Percentiles rank a stretch among this genome's conserved stretches.
Evolutionary conservation across 2,888 invertebrate genomes (phyloP).

Genomic region (Rhogogaster chlorosoma): DNA sequence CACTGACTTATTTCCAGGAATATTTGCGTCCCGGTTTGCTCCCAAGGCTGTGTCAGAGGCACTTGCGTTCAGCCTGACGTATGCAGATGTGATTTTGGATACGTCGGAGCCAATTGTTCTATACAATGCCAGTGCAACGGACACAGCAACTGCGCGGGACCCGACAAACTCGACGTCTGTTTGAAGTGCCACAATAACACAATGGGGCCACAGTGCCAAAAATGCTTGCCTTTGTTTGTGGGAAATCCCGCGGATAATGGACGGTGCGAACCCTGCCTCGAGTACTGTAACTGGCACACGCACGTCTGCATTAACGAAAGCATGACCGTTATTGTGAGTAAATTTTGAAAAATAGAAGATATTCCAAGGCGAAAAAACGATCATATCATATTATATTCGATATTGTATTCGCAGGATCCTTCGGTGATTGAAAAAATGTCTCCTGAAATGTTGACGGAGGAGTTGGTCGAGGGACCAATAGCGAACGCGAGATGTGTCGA

Average conservation of each 20-base stretch:
- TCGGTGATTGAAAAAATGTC: slow-evolving; percentile 74
- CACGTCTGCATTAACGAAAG: slow-evolving; percentile 86
- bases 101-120: slow-evolving; percentile 95
- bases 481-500: slow-evolving; percentile 90
- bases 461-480: slow-evolving; percentile 84
- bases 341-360: background rate
- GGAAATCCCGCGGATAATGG: slow-evolving; percentile 93
- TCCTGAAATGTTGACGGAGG: slow-evolving; percentile 81
- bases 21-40: slow-evolving; percentile 88
- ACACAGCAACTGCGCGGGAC: slow-evolving; percentile 94
- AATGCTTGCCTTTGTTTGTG: slow-evolving; percentile 94
- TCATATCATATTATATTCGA: slow-evolving; percentile 1
- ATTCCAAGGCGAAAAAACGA: background rate
- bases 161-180: slow-evolving; percentile 90
- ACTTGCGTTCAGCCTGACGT: slow-evolving; percentile 90
- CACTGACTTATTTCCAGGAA: slow-evolving; percentile 65
- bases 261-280: slow-evolving; percentile 91
- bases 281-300: slow-evolving; percentile 95
- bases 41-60: slow-evolving; percentile 92
- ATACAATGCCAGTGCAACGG: slow-evolving; percentile 97
- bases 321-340: slow-evolving; percentile 74
- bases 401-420: slow-evolving; percentile 65
- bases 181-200: slow-evolving; percentile 94
- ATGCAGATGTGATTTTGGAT: slow-evolving; percentile 96
- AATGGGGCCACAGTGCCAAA: slow-evolving; percentile 94